Evolutionary conservation across 2,113 vertebrate genomes (phyloP).

Genomic region (Brevimyrus niger): DNA sequence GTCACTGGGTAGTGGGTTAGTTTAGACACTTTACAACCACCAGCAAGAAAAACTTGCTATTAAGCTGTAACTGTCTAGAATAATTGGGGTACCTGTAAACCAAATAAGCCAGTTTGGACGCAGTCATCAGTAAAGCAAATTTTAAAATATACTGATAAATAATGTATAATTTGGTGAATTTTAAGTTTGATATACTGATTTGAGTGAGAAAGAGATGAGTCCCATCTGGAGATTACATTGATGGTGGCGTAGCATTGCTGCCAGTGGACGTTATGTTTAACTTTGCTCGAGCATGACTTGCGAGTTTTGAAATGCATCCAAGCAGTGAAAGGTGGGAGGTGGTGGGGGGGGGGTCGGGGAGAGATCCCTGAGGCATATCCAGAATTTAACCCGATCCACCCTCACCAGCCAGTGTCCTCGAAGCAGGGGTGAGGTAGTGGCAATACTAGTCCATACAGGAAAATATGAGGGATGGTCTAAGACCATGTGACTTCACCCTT

Average conservation of each 20-base stretch:
- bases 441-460: not conserved
- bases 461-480: not conserved
- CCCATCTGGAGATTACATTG: constrained; percentile 21
- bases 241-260: not conserved
- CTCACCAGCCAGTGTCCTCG: not conserved
- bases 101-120: not conserved
- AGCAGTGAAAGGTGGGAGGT: not conserved
- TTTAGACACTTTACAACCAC: not conserved
- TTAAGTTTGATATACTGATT: not conserved
- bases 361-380: not conserved
- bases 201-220: not conserved
- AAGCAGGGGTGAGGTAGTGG: not conserved
- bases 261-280: not conserved
- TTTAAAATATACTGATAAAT: not conserved
- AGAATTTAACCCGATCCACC: constrained; percentile 2
- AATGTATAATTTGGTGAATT: not conserved
- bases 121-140: not conserved
- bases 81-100: not conserved
- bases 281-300: not conserved
- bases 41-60: not conserved
- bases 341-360: not conserved
- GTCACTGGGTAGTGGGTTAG: not conserved
- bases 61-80: not conserved
- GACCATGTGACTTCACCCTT: not conserved
- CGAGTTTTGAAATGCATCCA: not conserved